Conservation (phyloP, 2,888 invertebrate genomes). For the Ormyrus nitidulus region DNA sequence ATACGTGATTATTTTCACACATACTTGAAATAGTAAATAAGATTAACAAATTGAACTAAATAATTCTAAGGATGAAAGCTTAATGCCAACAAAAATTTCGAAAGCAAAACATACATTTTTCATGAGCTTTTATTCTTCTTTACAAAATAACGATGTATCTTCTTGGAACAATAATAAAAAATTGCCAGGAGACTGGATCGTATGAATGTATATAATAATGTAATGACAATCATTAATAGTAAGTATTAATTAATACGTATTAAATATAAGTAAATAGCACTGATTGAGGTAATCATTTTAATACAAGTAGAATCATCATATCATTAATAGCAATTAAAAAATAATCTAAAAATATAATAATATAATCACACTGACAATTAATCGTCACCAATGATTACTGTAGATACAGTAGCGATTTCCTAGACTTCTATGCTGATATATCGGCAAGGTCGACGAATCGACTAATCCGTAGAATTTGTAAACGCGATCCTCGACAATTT, state of each 20-base stretch:
- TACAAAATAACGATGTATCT: constrained; percentile 69
- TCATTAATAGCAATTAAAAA: constrained; percentile 50
- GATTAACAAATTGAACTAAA: neutral
- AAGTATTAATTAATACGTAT: constrained; percentile 41
- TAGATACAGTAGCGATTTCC: constrained; percentile 36
- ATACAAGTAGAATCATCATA: constrained; percentile 49
- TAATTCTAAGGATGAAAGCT: neutral
- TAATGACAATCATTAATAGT: constrained; percentile 57
- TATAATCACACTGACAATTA: constrained; percentile 46
- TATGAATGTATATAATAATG: constrained; percentile 55
- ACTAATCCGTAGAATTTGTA: constrained; percentile 24
- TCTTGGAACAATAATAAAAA: constrained; percentile 66
- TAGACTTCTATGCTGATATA: constrained; percentile 48
- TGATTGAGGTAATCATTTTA: constrained; percentile 53
- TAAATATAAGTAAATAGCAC: constrained; percentile 33
- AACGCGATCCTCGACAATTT: constrained; percentile 30
- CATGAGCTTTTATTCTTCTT: constrained; percentile 70
- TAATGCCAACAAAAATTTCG: neutral
- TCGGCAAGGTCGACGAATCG: constrained; percentile 36
- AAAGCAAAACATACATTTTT: constrained; percentile 58
- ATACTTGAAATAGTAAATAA: no score
- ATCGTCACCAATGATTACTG: constrained; percentile 31
- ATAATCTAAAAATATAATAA: constrained; percentile 54
- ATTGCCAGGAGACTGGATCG: constrained; percentile 48
- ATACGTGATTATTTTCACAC: no score